phyloP scores from a whole-genome alignment of 2,113 vertebrate genomes.

The Platichthys stellatus region DNA sequence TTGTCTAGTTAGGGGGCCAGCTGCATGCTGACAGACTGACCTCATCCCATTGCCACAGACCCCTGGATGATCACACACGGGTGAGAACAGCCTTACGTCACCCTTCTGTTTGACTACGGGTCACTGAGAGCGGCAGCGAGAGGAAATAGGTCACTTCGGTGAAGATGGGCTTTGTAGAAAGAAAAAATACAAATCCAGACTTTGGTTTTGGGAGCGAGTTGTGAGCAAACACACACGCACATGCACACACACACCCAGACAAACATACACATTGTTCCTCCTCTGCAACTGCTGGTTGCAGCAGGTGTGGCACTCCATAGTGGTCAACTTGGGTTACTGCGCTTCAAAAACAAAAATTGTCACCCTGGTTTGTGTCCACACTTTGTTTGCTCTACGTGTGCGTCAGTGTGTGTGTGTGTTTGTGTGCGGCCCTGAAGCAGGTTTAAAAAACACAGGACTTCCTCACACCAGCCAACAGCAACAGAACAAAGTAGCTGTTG shows the following conservation, averaged over 20 bases:
- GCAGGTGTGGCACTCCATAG: constrained; percentile 43
- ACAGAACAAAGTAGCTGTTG: constrained; percentile 42
- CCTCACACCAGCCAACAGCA: constrained; percentile 40
- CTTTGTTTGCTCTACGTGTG: background rate
- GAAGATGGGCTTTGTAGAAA: constrained; percentile 54
- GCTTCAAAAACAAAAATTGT: constrained; percentile 34
- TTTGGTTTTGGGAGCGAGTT: background rate
- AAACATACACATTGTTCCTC: background rate
- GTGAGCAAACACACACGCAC: constrained; percentile 13
- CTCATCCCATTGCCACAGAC: constrained; percentile 69
- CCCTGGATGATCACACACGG: constrained; percentile 62
- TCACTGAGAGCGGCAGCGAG: constrained; percentile 28
- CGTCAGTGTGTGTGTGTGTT: constrained; percentile 34
- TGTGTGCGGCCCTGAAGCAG: constrained; percentile 41
- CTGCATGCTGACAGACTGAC: constrained; percentile 68
- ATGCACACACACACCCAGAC: background rate
- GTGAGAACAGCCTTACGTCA: constrained; percentile 72
- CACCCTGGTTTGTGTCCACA: constrained; percentile 21
- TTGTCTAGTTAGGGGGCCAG: constrained; percentile 52
- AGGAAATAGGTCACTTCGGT: constrained; percentile 67
- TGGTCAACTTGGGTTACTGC: constrained; percentile 43
- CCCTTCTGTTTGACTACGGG: constrained; percentile 40
- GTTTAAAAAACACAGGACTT: constrained; percentile 38
- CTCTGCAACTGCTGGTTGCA: constrained; percentile 14
- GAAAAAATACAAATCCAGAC: constrained; percentile 55